These are phyloP conservation scores for Coenonympha glycerion DNA, from an alignment of 2,888 invertebrate genomes.

Conservation along the genomic window DNA sequence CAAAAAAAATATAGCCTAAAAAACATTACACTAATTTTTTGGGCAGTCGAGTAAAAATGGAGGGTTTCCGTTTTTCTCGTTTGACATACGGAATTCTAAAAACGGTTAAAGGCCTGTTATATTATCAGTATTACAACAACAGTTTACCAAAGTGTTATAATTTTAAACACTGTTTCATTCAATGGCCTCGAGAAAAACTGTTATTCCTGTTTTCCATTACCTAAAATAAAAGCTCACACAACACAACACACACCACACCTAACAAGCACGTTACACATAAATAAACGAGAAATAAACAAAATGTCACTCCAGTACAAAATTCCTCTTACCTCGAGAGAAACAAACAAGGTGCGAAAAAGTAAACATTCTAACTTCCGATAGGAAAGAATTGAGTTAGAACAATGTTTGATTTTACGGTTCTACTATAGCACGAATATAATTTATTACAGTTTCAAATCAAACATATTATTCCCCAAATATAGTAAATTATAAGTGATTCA, in stretches of 20 bases:
- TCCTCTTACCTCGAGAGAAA: neutral
- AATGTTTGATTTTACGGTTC: neutral
- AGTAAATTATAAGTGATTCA: too few species aligned
- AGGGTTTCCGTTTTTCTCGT: too few species aligned
- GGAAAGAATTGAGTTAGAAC: neutral
- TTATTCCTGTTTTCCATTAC: neutral
- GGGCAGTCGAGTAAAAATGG: too few species aligned
- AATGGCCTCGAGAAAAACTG: neutral
- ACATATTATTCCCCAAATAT: too few species aligned
- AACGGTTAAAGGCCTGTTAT: neutral
- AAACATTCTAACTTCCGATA: neutral
- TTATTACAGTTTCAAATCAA: too few species aligned
- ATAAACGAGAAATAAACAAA: conserved; percentile 5
- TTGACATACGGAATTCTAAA: too few species aligned
- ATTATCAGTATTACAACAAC: neutral
- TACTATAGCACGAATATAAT: too few species aligned
- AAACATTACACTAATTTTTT: too few species aligned
- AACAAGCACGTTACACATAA: neutral
- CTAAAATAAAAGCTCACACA: neutral
- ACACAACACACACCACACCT: neutral
- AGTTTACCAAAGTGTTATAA: neutral
- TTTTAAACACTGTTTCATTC: neutral
- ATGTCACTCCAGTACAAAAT: conserved; percentile 1
- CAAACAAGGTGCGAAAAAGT: neutral
- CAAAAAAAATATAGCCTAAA: too few species aligned